A percentile compares a stretch with the other conserved stretches of the same genome.
phyloP scores from a whole-genome alignment of 2,888 invertebrate species.

The Caenorhabditis japonica region DNA sequence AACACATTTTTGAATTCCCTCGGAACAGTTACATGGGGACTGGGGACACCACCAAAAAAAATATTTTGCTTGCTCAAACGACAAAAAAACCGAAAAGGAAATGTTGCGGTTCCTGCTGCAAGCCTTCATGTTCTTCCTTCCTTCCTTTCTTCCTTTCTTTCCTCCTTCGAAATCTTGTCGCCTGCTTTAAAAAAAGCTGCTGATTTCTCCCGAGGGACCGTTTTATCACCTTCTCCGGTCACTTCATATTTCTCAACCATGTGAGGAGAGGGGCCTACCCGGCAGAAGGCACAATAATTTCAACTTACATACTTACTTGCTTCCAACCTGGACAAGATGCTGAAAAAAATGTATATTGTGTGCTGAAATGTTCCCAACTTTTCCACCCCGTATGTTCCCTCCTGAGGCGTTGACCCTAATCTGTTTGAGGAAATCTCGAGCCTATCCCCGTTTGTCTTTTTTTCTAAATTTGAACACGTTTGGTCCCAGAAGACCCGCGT shows the following conservation, averaged over 20 bases:
- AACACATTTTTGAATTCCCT: constrained; percentile 42
- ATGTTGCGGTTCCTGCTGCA: constrained; percentile 43
- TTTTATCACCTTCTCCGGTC: constrained; percentile 56
- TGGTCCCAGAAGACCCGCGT: constrained; percentile 42
- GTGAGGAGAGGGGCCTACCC: constrained; percentile 5
- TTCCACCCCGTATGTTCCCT: constrained; percentile 5
- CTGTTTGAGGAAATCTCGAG: constrained; percentile 36
- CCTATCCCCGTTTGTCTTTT: constrained; percentile 27
- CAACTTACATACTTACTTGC: constrained; percentile 5
- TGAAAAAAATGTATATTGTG: constrained; percentile 9
- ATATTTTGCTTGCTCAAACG: constrained; percentile 15
- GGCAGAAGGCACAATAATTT: constrained; percentile 14
- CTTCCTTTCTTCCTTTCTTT: too few relatives aligned
- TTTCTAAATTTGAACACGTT: constrained; percentile 41
- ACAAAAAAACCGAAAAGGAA: constrained; percentile 13
- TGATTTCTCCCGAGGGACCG: constrained; percentile 48
- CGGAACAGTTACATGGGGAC: constrained; percentile 22
- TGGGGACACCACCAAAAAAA: constrained; percentile 43
- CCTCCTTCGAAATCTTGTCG: constrained; percentile 26
- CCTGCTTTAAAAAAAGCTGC: constrained; percentile 14
- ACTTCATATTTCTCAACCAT: constrained; percentile 50
- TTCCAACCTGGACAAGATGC: too few relatives aligned
- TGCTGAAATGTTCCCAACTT: constrained; percentile 22
- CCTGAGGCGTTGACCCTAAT: constrained; percentile 21
- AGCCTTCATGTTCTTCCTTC: not conserved